These are phyloP conservation scores for Caenorhabditis virilis DNA, from an alignment of 2,888 invertebrate genomes.

Conservation along the genomic window DNA sequence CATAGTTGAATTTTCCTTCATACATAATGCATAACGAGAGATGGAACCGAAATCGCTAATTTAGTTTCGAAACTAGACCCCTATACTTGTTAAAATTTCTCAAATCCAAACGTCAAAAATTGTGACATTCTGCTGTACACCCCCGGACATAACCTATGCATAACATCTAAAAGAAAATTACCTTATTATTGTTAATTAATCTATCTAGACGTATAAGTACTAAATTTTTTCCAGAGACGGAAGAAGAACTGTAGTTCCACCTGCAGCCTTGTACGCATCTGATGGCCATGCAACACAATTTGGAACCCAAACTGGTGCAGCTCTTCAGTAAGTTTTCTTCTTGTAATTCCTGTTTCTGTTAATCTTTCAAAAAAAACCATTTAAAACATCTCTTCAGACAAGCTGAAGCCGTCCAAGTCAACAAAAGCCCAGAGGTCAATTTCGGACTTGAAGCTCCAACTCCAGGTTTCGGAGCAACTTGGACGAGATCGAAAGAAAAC, in stretches of 20 bases:
- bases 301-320: constrained; percentile 20
- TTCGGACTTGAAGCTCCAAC: constrained; percentile 65
- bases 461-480: constrained; percentile 65
- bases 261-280: constrained; percentile 69
- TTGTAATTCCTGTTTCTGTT: too few species aligned
- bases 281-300: constrained; percentile 26
- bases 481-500: constrained; percentile 47
- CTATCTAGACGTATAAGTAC: too few species aligned
- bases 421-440: constrained; percentile 58
- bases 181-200: too few species aligned
- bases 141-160: too few species aligned
- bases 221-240: constrained; percentile 75
- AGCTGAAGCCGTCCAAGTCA: constrained; percentile 45
- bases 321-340: constrained; percentile 13
- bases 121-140: too few species aligned
- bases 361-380: neutral
- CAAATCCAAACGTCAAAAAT: too few species aligned
- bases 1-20: neutral
- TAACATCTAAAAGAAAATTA: too few species aligned
- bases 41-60: too few species aligned
- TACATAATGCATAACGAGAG: too few species aligned
- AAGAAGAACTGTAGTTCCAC: constrained; percentile 80
- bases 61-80: too few species aligned
- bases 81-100: too few species aligned
- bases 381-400: constrained; percentile 17